phyloP scores from a whole-genome alignment of 2,888 invertebrate genomes.

The Pherbina coryleti region DNA sequence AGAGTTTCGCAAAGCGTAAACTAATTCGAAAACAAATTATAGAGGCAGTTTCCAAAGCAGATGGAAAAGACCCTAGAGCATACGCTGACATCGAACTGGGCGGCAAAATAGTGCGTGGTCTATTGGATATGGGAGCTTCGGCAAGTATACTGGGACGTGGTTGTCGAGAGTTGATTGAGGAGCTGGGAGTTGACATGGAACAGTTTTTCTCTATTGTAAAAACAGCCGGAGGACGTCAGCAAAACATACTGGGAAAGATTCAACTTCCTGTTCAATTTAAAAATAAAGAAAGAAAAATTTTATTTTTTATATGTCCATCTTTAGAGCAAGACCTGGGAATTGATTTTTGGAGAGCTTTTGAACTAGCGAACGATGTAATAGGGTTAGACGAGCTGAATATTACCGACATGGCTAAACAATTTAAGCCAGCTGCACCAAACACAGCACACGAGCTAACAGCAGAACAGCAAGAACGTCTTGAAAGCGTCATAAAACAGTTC shows the following conservation, averaged over 20 bases:
- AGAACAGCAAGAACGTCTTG: neutral
- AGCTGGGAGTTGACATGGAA: no score
- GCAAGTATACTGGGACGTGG: neutral
- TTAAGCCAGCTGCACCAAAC: neutral
- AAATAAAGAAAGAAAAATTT: neutral
- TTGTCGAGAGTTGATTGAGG: neutral
- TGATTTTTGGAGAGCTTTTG: conserved; percentile 23
- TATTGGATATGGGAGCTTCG: conserved; percentile 26
- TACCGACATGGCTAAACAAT: neutral
- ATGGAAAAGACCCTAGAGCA: neutral
- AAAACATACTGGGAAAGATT: neutral
- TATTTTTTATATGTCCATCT: conserved; percentile 25
- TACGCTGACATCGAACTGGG: neutral
- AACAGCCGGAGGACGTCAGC: conserved; percentile 1
- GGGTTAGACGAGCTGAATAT: conserved; percentile 15
- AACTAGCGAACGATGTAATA: conserved; percentile 1
- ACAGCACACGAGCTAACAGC: neutral
- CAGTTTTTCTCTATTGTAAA: neutral
- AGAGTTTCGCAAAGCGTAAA: no score
- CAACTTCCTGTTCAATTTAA: neutral
- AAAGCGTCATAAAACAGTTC: neutral
- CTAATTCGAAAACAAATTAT: no score
- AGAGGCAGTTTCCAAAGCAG: neutral
- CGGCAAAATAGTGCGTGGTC: neutral
- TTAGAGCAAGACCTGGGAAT: conserved; percentile 23